Evolutionary conservation across 2,797 vertebrate genomes (phyloP), one percentile per base, ranked within the genome.

Genomic region (Oreochromis mossambicus): DNA sequence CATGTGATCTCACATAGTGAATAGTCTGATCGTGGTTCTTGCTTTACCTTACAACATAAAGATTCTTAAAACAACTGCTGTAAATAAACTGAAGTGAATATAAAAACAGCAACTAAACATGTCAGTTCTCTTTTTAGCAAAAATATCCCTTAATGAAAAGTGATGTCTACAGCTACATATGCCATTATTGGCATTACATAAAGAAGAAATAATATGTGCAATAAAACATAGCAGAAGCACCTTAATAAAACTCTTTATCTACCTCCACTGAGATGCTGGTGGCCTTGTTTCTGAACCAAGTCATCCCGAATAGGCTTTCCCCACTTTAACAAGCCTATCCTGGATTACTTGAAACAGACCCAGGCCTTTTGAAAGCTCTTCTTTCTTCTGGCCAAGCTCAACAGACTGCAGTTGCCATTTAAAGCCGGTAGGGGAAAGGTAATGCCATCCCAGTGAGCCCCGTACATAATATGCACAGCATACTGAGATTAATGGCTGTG

Each of bases 281-380:
- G 87, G 96, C 96, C 86, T 94, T 43, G 94, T 95, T 97, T 98
- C 97, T 94, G 97, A 97, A 95, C 98, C 98, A 99, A 99, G 98
- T 98, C 96, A 97, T 97, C 97, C 89, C 89, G 97, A 98, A 98
- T 97, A 98, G 97, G 98, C 97, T 97, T 97, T 97, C 94, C 95
- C 94, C 90, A 93, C 93, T 96, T 95, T 94, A 93, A 96, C 97
- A 98, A 98, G 97, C 98, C 98, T 98, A 98, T 99, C 98, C 98
- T 99, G 98, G 98, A 99, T 98, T 99, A 99, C 98, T 99, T 99
- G 98, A 99, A 99, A 92, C 97, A 89, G 97, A 98, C 96, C 85
- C 95, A 96, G 88, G 95, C 96, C 96, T 91, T 87, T 43, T 75
- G 79, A 92, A 85, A 43, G 76, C 78, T 89, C 84, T 82, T 91